A percentile compares a stretch with the other conserved stretches of the same genome.
phyloP scores from a whole-genome alignment of 2,797 vertebrate species.

The Allobates femoralis region DNA sequence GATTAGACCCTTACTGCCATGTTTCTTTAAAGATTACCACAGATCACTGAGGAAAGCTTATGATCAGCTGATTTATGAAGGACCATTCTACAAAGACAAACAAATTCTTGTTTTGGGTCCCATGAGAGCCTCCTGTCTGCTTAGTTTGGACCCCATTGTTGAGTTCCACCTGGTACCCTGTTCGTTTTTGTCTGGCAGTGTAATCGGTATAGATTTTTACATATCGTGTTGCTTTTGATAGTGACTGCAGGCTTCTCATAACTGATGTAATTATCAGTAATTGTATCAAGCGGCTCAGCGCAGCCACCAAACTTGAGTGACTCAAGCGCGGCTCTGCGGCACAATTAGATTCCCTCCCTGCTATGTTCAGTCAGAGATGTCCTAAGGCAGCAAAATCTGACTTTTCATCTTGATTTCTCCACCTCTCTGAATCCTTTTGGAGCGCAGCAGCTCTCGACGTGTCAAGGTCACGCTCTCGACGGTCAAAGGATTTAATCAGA shows the following conservation, averaged over 20 bases:
- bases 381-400: slow-evolving; percentile 30
- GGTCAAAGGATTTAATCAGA: slow-evolving; percentile 8
- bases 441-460: not conserved
- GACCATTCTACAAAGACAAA: not conserved
- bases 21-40: not conserved
- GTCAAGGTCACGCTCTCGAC: slow-evolving; percentile 3
- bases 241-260: slow-evolving; percentile 6
- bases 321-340: not conserved
- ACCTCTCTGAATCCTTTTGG: slow-evolving; percentile 14
- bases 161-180: not conserved
- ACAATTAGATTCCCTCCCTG: slow-evolving; percentile 33
- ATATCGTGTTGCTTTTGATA: not conserved
- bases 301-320: slow-evolving; percentile 13
- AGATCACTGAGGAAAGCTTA: not conserved
- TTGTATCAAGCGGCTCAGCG: slow-evolving; percentile 18
- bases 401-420: slow-evolving; percentile 29
- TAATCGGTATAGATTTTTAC: not conserved
- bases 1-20: not conserved
- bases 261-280: slow-evolving; percentile 20
- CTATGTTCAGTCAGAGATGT: slow-evolving; percentile 20
- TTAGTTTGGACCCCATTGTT: not conserved
- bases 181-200: no score
- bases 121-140: not conserved
- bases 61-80: not conserved
- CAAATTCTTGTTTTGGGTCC: not conserved